Base-by-base conservation (phyloP, 1,140 invertebrate genomes). In the Saccostrea glomerata region DNA sequence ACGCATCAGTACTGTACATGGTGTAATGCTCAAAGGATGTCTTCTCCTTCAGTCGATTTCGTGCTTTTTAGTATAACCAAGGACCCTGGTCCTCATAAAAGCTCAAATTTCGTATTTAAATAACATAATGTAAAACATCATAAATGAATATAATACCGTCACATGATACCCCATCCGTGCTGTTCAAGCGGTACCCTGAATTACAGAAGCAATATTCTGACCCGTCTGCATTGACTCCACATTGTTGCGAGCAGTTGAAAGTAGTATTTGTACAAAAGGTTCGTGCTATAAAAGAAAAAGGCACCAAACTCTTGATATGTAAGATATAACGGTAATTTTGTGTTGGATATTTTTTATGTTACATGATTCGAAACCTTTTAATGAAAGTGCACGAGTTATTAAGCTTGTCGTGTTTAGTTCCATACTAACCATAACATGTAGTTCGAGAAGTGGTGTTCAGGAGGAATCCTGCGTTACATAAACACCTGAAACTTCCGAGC, bases 401-500 rank as follows among this genome's bases (percentile, higher is more conserved):
- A 47, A 47, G 47, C 47, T 47, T 0, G 47, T 47, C 47, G 47
- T 47, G 47, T 36, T 36, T 2, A 36, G 30, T 36, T 36, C 30
- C 2, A 2, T 47, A 47, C 85, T n/a, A 54, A 86, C 85, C n/a
- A 73, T 56, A 47, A 77, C 85, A 86, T 0, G 85, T 54, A 1
- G 15, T 55, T 30, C 30, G n/a, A 0, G 40, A 36, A 0, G 25
- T 40, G 7, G 63, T 23, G 23, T 77, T 77, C 1, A 73, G 30
- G 2, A 25, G 23, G 70, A 73, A 86, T n/a, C 85, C 85, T 7
- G n/a, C 7, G 30, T 86, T 73, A 85, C 87, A 88, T 47, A 60
- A 56, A 82, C 87, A 88, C 23, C 56, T 70, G n/a, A 70, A 88
- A 20, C 87, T 85, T 11, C 87, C 87, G 13, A 85, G 17, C n/a